A percentile compares a stretch with the other conserved stretches of the same genome.
Conservation (phyloP, 2,797 vertebrate genomes). For the Phalloptychus januarius region DNA sequence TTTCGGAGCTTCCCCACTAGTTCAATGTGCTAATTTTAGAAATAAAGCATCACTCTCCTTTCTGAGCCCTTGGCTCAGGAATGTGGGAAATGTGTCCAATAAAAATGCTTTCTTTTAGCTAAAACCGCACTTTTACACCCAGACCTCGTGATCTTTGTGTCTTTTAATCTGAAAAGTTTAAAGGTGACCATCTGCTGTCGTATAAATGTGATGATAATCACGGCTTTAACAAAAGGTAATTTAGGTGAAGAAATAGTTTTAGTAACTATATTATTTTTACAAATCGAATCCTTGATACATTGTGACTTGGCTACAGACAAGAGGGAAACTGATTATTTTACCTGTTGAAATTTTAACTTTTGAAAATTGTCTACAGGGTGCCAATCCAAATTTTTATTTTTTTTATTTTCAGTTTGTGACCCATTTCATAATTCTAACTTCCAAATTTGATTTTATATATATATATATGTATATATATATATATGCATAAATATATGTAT, state of each 20-base stretch:
- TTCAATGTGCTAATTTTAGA: constrained; percentile 46
- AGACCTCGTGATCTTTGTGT: constrained; percentile 53
- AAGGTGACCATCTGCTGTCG: not conserved
- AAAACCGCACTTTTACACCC: constrained; percentile 47
- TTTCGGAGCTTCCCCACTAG: constrained; percentile 61
- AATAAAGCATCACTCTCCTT: constrained; percentile 21
- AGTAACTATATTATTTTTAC: not conserved
- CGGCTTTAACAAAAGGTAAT: not conserved
- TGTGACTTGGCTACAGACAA: not conserved
- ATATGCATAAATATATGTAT: no score
- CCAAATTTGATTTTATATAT: not conserved
- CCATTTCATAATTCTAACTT: no score
- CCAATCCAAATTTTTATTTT: not conserved
- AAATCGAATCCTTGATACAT: not conserved
- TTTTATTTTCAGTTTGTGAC: no score
- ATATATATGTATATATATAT: not conserved
- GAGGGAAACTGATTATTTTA: not conserved
- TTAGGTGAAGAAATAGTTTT: not conserved
- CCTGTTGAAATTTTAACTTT: not conserved
- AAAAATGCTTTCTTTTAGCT: constrained; percentile 64
- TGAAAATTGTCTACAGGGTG: not conserved
- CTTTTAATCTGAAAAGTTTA: constrained; percentile 29
- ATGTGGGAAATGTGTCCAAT: constrained; percentile 63
- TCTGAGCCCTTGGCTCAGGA: constrained; percentile 41
- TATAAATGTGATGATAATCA: constrained; percentile 11